These are phyloP conservation scores for Halocaridina rubra DNA, from an alignment of 2,888 invertebrate species.

Conservation along the genomic window DNA sequence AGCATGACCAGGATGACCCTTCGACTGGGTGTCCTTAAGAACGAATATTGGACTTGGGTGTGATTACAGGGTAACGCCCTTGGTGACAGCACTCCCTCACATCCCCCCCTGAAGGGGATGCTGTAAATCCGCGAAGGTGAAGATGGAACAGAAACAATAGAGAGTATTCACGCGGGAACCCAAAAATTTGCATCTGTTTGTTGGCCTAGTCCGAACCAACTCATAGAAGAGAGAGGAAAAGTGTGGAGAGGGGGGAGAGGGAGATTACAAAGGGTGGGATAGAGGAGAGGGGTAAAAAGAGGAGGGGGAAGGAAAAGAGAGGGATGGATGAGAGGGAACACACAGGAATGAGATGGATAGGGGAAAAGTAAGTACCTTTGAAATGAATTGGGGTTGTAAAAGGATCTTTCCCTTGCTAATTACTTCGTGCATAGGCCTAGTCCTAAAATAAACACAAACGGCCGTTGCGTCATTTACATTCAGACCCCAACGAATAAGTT, in stretches of 20 bases:
- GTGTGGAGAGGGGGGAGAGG: neutral
- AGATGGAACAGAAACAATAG: neutral
- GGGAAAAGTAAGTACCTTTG: neutral
- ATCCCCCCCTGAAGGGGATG: neutral
- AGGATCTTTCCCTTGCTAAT: constrained; percentile 20
- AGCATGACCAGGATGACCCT: too few species aligned
- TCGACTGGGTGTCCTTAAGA: too few species aligned
- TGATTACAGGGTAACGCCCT: neutral
- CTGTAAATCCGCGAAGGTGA: neutral
- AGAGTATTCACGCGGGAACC: too few species aligned
- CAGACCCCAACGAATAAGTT: neutral
- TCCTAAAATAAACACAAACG: neutral
- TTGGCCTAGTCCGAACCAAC: neutral
- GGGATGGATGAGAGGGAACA: neutral
- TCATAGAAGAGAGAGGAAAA: neutral
- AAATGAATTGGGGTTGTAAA: constrained; percentile 27
- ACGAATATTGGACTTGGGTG: too few species aligned
- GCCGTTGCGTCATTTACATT: neutral
- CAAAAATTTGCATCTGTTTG: neutral
- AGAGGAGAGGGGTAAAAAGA: neutral
- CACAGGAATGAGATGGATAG: neutral
- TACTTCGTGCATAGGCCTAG: neutral
- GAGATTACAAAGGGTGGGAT: constrained; percentile 2
- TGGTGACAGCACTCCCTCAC: neutral
- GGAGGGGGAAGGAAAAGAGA: neutral